A percentile compares a stretch with the other conserved stretches of the same genome.
phyloP scores from a whole-genome alignment of 2,888 invertebrate genomes.

The Dromius quadrimaculatus region DNA sequence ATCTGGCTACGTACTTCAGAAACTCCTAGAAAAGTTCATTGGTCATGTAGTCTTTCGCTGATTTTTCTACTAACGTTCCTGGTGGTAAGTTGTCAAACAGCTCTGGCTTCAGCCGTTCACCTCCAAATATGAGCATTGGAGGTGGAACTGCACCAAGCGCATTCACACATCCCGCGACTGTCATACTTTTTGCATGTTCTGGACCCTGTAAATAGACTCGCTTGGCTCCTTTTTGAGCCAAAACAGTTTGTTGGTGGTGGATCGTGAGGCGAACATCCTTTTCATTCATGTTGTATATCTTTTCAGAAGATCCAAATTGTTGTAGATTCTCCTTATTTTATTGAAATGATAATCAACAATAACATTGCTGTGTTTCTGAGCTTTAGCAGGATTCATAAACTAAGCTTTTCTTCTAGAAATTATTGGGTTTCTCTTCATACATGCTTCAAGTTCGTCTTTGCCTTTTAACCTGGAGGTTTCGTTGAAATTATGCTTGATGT shows the following conservation, averaged over 20 bases:
- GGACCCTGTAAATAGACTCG: slow-evolving; percentile 54
- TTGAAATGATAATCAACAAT: slow-evolving; percentile 57
- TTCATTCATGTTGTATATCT: slow-evolving; percentile 58
- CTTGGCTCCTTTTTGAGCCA: slow-evolving; percentile 56
- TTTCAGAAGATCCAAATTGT: slow-evolving; percentile 55
- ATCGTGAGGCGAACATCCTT: slow-evolving; percentile 56
- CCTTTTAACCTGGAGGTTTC: slow-evolving; percentile 43
- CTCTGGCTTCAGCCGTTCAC: too few relatives aligned
- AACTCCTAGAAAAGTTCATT: too few relatives aligned
- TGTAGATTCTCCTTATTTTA: slow-evolving; percentile 54
- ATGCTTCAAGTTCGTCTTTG: slow-evolving; percentile 53
- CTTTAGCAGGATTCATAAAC: slow-evolving; percentile 57
- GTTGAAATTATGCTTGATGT: slow-evolving; percentile 57
- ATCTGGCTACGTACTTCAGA: too few relatives aligned
- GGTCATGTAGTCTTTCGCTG: too few relatives aligned
- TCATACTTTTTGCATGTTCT: too few relatives aligned
- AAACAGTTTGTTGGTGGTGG: slow-evolving; percentile 55
- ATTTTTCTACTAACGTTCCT: too few relatives aligned
- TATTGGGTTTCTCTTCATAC: slow-evolving; percentile 53
- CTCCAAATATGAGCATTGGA: too few relatives aligned
- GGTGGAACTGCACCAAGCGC: too few relatives aligned
- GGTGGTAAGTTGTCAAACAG: too few relatives aligned
- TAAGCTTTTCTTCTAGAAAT: slow-evolving; percentile 57
- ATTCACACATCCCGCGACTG: too few relatives aligned
- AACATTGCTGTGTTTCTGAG: slow-evolving; percentile 56